phyloP scores from a whole-genome alignment of 64 coral and sea anemone genomes.

The Astreopora myriophthalma region DNA sequence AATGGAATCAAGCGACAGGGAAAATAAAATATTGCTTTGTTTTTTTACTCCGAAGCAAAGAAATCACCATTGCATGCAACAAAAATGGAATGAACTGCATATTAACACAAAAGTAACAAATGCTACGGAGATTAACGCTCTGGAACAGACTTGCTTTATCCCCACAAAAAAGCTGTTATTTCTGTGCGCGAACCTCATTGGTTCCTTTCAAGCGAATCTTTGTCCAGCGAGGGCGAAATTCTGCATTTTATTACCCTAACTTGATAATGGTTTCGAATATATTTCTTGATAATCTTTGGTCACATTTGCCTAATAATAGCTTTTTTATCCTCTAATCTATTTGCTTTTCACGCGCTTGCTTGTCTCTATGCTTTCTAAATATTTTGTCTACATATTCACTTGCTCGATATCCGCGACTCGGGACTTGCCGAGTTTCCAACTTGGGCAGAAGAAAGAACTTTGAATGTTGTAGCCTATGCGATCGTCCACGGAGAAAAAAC shows the following conservation, averaged over 20 bases:
- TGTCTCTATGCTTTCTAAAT: not conserved
- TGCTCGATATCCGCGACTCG: not conserved
- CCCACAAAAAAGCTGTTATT: not conserved
- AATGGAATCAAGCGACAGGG: slow-evolving; percentile 25
- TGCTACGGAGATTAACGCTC: not conserved
- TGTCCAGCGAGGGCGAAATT: not conserved
- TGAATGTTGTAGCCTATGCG: not conserved
- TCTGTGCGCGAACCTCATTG: not conserved
- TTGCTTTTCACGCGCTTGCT: slow-evolving; percentile 7
- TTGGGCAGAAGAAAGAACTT: not conserved
- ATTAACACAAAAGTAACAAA: slow-evolving; percentile 43
- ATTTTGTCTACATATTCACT: slow-evolving; percentile 26
- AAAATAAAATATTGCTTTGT: slow-evolving; percentile 55
- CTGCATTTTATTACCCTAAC: not conserved
- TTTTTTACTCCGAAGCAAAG: slow-evolving; percentile 9
- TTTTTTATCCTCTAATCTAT: slow-evolving; percentile 54
- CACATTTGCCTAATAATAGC: slow-evolving; percentile 54
- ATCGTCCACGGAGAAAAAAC: not conserved
- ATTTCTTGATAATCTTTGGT: slow-evolving; percentile 50
- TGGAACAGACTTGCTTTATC: not conserved
- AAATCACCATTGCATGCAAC: not conserved
- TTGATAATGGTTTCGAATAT: slow-evolving; percentile 32
- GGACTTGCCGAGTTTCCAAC: not conserved
- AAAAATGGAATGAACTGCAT: slow-evolving; percentile 37
- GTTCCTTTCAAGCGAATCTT: not conserved